Base-by-base conservation (phyloP, 2,888 invertebrate species). In the Caenorhabditis angaria region DNA sequence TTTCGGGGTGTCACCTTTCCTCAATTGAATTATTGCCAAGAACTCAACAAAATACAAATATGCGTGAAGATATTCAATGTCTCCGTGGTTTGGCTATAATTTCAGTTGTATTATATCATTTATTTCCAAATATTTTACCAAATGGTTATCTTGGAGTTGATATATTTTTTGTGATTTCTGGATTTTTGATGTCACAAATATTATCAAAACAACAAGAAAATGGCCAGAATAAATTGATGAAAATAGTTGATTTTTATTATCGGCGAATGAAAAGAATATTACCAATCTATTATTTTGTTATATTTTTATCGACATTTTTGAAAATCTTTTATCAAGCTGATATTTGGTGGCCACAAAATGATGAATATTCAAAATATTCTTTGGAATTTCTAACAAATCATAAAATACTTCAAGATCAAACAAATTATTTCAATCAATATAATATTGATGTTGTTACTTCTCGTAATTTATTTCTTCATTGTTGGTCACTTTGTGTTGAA, bases 81-180 rank as follows among this genome's bases (percentile, higher is more conserved):
- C 60, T 66, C 27, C 51, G 66, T 24, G 66, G 61, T 14, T 27
- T 66, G 20, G 60, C 66, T 14, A 66, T 66, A 22, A 24, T 66
- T 18, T 29, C 66, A 2, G 66, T 66, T 1, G 41, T 66, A 2
- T 48, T 58, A 4, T 66, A 61, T 22, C 66, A 66, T 22, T 24
- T 66, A 8, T 53, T 22, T 1, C 66, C 66, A 20, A n/a, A 10
- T 6, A 18, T 20, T 3, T 55, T 66, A 6, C 61, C 61, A n/a
- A 66, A 66, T 61, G 66, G 66, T 32, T 66, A 60, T 48, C 56
- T 66, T 25, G 66, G 66, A 28, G 66, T 66, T 10, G 66, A 66
- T 41, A 66, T 66, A n/a, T 54, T 54, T 29, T 54, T 54, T 27
- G 54, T 54, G 18, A 54, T 54, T 28, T 54, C 54, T 18, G 54